Percentiles rank a stretch among this genome's conserved stretches.
Evolutionary conservation across 35 echinoderm and acorn worm genomes (phyloP).

Genomic region (Ptychodera flava): DNA sequence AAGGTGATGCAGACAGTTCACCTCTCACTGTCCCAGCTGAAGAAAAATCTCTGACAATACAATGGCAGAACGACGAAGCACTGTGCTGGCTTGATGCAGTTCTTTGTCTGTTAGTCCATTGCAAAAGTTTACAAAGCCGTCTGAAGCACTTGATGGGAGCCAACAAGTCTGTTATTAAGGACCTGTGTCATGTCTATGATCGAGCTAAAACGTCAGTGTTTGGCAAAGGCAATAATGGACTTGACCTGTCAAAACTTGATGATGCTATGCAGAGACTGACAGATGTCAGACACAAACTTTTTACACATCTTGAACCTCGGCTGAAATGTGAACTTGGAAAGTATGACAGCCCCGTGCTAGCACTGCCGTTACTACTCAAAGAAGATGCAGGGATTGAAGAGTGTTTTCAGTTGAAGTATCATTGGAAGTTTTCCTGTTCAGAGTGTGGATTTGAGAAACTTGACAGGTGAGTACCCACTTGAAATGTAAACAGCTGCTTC

Average conservation of each 20-base stretch:
- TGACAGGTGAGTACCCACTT: constrained; percentile 49
- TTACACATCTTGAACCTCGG: constrained; percentile 33
- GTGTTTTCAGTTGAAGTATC: constrained; percentile 51
- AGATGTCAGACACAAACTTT: constrained; percentile 33
- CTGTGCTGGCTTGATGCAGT: constrained; percentile 86
- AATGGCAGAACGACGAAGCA: constrained; percentile 57
- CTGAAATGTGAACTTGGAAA: constrained; percentile 41
- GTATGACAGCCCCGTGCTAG: constrained; percentile 71
- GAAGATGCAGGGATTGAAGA: constrained; percentile 44
- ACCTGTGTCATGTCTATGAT: constrained; percentile 59
- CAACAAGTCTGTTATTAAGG: constrained; percentile 16
- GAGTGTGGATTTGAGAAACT: constrained; percentile 45
- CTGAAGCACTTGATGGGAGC: constrained; percentile 3
- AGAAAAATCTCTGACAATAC: too few relatives aligned
- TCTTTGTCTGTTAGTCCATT: constrained; percentile 55
- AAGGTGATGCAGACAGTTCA: too few relatives aligned
- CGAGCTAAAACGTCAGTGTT: constrained; percentile 23
- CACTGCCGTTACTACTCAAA: constrained; percentile 45
- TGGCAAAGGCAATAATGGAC: not conserved
- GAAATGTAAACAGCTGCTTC: too few relatives aligned
- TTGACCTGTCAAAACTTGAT: constrained; percentile 4
- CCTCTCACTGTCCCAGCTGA: too few relatives aligned
- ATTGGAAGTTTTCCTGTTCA: constrained; percentile 64
- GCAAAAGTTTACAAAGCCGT: constrained; percentile 49
- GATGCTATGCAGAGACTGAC: constrained; percentile 11